Conservation (phyloP, 2,113 vertebrate genomes). For the Daubentonia madagascariensis region DNA sequence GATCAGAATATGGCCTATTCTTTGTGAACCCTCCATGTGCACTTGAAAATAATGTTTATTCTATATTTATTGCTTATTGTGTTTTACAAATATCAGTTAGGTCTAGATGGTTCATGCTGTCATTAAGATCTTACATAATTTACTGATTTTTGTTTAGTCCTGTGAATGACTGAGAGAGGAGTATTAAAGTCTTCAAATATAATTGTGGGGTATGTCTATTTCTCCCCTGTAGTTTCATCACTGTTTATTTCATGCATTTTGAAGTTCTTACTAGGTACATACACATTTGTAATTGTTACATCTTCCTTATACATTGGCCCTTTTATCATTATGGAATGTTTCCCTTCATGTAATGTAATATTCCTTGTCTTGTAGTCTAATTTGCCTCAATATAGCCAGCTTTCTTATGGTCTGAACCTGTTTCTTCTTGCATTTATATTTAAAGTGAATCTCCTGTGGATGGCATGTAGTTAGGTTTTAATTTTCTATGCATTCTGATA, state of each 20-base stretch:
- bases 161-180: not conserved
- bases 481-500: not conserved
- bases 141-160: not conserved
- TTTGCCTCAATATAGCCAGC: not conserved
- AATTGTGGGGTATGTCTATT: not conserved
- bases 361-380: not conserved
- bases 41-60: constrained; percentile 17
- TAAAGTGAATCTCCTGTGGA: not conserved
- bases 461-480: not conserved
- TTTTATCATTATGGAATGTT: not conserved
- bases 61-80: not conserved
- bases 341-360: not conserved
- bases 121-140: not conserved
- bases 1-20: not conserved
- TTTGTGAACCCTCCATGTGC: not conserved
- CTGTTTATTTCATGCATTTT: not conserved
- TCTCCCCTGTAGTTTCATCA: not conserved
- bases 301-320: not conserved
- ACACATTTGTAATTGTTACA: not conserved
- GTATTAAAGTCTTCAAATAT: not conserved
- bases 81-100: not conserved
- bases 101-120: not conserved
- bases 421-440: not conserved
- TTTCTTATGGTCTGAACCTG: not conserved
- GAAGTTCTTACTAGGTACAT: not conserved